Conservation (phyloP, 30 jellyfish, hydroid and myxozoan species). For the Catostylus mosaicus region DNA sequence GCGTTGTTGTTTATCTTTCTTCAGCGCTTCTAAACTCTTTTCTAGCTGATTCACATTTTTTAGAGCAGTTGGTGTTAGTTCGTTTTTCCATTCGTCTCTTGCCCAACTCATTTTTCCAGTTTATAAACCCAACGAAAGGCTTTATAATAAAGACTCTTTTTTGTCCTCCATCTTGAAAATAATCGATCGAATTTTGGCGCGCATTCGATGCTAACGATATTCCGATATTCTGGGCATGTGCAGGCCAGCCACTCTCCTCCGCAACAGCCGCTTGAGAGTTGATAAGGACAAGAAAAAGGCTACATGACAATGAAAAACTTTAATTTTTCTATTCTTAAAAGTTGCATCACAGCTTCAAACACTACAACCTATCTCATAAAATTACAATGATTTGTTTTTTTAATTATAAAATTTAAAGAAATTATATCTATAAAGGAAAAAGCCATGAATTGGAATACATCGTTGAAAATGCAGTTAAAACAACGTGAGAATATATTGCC, state of each 20-base stretch:
- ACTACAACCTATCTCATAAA: neutral
- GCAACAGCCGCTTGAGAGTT: neutral
- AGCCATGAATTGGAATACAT: too few species aligned
- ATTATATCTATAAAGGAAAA: neutral
- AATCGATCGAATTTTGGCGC: constrained; percentile 56
- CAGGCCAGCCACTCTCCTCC: constrained; percentile 27
- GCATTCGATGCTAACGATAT: constrained; percentile 11
- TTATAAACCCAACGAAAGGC: neutral
- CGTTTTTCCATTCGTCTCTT: constrained; percentile 93
- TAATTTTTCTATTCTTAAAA: neutral
- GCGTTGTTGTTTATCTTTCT: constrained; percentile 79
- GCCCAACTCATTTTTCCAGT: constrained; percentile 91
- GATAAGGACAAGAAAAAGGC: neutral
- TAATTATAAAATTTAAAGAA: neutral
- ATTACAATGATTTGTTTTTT: neutral
- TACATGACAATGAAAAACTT: neutral
- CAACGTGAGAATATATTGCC: too few species aligned
- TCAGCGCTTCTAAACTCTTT: constrained; percentile 64
- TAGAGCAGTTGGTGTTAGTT: constrained; percentile 72
- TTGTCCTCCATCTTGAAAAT: neutral
- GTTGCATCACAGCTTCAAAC: neutral
- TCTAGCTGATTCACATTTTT: constrained; percentile 79
- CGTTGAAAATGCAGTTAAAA: too few species aligned
- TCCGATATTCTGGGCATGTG: constrained; percentile 42
- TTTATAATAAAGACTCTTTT: neutral